These are phyloP conservation scores for Malurus melanocephalus DNA, from an alignment of 2,113 vertebrate species.

Conservation along the genomic window DNA sequence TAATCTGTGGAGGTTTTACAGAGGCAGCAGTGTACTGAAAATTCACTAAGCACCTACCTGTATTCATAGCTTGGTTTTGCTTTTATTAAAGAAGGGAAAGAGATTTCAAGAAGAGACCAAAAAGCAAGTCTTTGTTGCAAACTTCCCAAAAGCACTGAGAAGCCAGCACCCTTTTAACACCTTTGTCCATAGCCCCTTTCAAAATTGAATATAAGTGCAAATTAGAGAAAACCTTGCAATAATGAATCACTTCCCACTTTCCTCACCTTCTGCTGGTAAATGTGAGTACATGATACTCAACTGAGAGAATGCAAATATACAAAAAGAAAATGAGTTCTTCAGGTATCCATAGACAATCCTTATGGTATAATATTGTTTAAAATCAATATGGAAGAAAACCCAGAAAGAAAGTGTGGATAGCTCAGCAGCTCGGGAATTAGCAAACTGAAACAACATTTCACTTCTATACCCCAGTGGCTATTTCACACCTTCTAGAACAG, in stretches of 20 bases:
- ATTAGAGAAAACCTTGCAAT: neutral
- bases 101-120: neutral
- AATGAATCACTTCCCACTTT: neutral
- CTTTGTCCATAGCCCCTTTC: neutral
- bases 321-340: neutral
- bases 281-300: neutral
- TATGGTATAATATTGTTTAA: neutral
- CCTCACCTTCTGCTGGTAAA: neutral
- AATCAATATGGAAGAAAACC: neutral
- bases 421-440: neutral
- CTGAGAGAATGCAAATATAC: neutral
- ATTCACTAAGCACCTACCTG: neutral
- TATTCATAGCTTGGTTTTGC: neutral
- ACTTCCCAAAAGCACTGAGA: neutral
- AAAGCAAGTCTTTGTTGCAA: neutral
- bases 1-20: neutral
- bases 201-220: neutral
- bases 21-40: neutral
- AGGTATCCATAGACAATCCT: neutral
- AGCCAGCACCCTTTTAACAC: neutral
- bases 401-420: neutral
- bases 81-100: constrained; percentile 7
- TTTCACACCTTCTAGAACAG: neutral
- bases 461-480: neutral
- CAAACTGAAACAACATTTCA: neutral